Conservation (phyloP, 2,113 vertebrate species). For the Equus przewalskii region DNA sequence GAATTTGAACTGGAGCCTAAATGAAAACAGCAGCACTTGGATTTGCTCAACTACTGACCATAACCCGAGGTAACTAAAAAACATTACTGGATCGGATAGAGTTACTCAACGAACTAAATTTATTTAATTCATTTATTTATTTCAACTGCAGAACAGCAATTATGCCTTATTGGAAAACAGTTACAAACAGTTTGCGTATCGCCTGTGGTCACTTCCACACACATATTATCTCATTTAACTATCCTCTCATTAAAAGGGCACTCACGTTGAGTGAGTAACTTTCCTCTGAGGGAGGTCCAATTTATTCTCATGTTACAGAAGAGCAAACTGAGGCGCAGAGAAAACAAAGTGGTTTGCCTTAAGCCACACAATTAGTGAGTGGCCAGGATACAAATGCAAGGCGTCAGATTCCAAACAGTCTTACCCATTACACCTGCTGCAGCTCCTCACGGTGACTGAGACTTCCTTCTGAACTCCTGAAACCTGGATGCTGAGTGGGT, state of each 20-base stretch:
- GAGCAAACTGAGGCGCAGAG: neutral
- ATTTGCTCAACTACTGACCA: neutral
- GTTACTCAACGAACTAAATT: neutral
- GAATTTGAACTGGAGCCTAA: neutral
- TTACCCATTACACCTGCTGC: neutral
- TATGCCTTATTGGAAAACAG: neutral
- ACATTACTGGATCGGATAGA: neutral
- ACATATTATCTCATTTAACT: neutral
- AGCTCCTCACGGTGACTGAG: neutral
- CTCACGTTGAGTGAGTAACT: neutral
- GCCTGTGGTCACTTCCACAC: neutral
- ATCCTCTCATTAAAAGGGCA: too few species aligned
- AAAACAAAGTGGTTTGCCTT: neutral
- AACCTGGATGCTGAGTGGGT: neutral
- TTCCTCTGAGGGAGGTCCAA: neutral
- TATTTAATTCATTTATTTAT: neutral
- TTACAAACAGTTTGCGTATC: neutral
- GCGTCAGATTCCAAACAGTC: neutral
- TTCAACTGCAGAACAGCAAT: neutral
- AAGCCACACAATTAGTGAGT: neutral
- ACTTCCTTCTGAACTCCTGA: neutral
- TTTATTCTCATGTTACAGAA: neutral
- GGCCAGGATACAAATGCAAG: neutral
- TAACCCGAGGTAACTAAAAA: neutral
- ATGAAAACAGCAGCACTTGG: neutral